These are phyloP conservation scores for Carcina quercana DNA, from an alignment of 2,888 invertebrate genomes.

Conservation along the genomic window DNA sequence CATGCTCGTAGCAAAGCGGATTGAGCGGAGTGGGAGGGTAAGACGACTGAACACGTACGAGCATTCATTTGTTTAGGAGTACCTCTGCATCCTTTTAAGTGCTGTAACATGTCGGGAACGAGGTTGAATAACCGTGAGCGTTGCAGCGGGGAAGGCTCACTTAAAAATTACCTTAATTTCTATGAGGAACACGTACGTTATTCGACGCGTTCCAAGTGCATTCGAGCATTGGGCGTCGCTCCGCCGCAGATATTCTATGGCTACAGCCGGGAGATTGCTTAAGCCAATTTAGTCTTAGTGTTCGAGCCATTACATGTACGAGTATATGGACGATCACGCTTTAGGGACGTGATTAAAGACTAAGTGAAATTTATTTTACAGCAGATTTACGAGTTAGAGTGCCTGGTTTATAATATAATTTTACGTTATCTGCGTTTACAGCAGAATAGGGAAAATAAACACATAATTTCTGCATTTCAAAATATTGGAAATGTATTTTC, in stretches of 20 bases:
- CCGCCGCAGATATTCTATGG: slow-evolving; percentile 11
- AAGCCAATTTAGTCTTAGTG: slow-evolving; percentile 61
- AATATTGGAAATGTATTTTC: no score
- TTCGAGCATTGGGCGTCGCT: slow-evolving; percentile 19
- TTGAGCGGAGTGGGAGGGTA: slow-evolving; percentile 38
- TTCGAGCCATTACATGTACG: slow-evolving; percentile 48
- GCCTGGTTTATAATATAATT: no score
- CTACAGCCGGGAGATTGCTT: slow-evolving; percentile 47
- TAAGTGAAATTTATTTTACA: slow-evolving; percentile 64
- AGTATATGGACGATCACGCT: slow-evolving; percentile 45
- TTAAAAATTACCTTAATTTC: slow-evolving; percentile 68
- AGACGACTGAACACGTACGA: slow-evolving; percentile 47
- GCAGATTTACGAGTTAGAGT: no score
- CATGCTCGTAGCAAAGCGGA: slow-evolving; percentile 59
- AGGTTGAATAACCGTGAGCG: slow-evolving; percentile 61
- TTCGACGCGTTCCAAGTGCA: slow-evolving; percentile 42
- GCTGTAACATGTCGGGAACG: slow-evolving; percentile 50
- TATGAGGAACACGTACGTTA: slow-evolving; percentile 66
- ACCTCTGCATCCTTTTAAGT: slow-evolving; percentile 61
- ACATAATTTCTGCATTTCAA: no score
- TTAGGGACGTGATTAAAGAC: slow-evolving; percentile 53
- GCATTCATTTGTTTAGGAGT: slow-evolving; percentile 69
- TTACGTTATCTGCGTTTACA: no score
- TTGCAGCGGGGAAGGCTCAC: slow-evolving; percentile 62
- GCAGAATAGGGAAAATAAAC: no score